These are phyloP conservation scores for Zoanthus solanderi DNA, from an alignment of 92 coral and sea anemone genomes.

Conservation along the genomic window DNA sequence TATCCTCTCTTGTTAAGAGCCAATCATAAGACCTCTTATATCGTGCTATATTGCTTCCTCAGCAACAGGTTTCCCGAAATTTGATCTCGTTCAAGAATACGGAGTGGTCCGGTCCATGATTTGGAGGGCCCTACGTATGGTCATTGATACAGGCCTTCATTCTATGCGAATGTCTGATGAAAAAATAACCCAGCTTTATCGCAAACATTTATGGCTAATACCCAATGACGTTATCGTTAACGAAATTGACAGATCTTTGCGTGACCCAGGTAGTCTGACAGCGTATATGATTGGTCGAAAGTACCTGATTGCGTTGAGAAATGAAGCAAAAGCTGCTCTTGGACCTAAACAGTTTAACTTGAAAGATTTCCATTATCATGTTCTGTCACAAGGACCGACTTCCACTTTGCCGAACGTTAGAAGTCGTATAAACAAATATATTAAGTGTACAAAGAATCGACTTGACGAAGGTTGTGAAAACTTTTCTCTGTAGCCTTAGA, in stretches of 20 bases:
- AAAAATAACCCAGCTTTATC: constrained; percentile 13
- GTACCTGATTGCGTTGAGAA: constrained; percentile 12
- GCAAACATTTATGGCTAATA: constrained; percentile 25
- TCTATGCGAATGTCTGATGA: constrained; percentile 17
- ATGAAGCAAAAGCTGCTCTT: constrained; percentile 11
- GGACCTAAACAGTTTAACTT: constrained; percentile 19
- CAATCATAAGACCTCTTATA: neutral
- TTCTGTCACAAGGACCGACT: constrained; percentile 31
- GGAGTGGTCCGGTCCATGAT: constrained; percentile 43
- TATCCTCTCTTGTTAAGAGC: neutral
- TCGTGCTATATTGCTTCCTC: neutral
- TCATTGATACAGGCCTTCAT: constrained; percentile 41
- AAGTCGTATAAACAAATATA: constrained; percentile 33
- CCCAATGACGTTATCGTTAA: constrained; percentile 41
- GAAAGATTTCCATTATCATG: constrained; percentile 42
- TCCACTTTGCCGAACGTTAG: constrained; percentile 28
- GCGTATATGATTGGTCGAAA: constrained; percentile 44
- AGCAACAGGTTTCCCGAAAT: constrained; percentile 13
- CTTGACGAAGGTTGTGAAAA: constrained; percentile 16
- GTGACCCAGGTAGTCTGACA: constrained; percentile 28
- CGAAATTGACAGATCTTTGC: constrained; percentile 33
- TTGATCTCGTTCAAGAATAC: constrained; percentile 34
- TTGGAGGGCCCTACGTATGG: constrained; percentile 39
- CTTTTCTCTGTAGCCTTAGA: neutral
- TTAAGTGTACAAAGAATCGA: constrained; percentile 19